Evolutionary conservation across 2,113 vertebrate genomes (phyloP), one percentile per base, ranked within the genome.

Genomic region (Diglossa brunneiventris): DNA sequence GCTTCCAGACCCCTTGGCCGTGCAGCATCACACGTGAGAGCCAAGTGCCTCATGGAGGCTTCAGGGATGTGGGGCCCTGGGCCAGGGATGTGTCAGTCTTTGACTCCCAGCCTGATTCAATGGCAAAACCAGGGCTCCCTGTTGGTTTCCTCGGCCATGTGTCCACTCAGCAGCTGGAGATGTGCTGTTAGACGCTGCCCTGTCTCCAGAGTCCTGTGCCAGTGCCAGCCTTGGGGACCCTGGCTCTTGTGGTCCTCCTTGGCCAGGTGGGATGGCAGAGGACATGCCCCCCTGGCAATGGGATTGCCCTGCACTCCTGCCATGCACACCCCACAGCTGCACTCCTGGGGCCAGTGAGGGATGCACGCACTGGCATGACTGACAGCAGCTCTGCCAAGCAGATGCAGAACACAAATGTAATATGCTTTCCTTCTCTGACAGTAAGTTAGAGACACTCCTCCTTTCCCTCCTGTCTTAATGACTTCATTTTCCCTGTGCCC

Each of bases 41-140:
- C 53, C 0, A 1, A 69, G 21, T 4, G 8, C 47, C 19, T 46
- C 1, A 2, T 2, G 3, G 39, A 76, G 13, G 30, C 58, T 64
- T 27, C 1, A 2, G 46, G 53, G 63, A 41, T 20, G 58, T 44
- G 30, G 44, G 49, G 37, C 24, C 7, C 16, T 5, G 14, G 16
- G 4, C 15, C 2, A 2, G 66, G 31, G 10, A 30, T 23, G 5
- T 15, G 56, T 31, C 9, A 2, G 70, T 11, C 42, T 75, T 85
- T 0, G 1, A 62, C 14, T 62, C 21, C 30, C 41, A 66, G 7
- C 13, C 21, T 84, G 56, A 73, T 10, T 33, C 49, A 31, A 17
- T 6, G 4, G 2, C 7, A 37, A 62, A 69, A 30, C 23, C 1
- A 41, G 4, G 44, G 27, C 18, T 23, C 26, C 15, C 26, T 20